A percentile compares a stretch with the other conserved stretches of the same genome.
These are phyloP conservation scores for Dermolepida albohirtum DNA, from an alignment of 2,888 invertebrate genomes.

Conservation along the genomic window DNA sequence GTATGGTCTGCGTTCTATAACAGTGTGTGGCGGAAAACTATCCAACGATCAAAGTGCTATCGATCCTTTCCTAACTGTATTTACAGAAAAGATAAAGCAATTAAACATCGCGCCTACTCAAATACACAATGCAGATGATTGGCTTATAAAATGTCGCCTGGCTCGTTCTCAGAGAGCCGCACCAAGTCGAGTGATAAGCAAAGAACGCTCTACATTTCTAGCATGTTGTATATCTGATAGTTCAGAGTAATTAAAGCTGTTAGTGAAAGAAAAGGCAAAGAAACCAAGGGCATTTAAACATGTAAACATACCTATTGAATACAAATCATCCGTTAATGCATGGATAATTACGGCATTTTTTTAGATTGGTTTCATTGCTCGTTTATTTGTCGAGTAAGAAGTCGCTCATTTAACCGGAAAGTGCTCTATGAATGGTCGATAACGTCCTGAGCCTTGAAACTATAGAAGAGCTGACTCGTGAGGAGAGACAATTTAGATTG, in stretches of 20 bases:
- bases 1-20: slow-evolving; percentile 35
- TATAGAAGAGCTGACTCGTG: no score
- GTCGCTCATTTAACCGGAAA: no score
- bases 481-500: no score
- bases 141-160: slow-evolving; percentile 37
- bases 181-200: slow-evolving; percentile 35
- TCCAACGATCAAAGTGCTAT: slow-evolving; percentile 22
- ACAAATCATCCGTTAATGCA: slow-evolving; percentile 10
- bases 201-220: slow-evolving; percentile 39
- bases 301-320: not conserved
- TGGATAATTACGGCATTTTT: no score
- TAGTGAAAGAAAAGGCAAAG: slow-evolving; percentile 34
- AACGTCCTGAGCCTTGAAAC: no score
- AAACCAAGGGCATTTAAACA: slow-evolving; percentile 6
- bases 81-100: not conserved
- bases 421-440: no score
- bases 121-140: slow-evolving; percentile 35
- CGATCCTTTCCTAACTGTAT: slow-evolving; percentile 23
- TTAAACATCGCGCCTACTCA: not conserved
- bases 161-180: slow-evolving; percentile 34
- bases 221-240: slow-evolving; percentile 37
- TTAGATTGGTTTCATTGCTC: no score
- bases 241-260: slow-evolving; percentile 31
- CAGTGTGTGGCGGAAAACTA: slow-evolving; percentile 36
- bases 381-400: no score